These are phyloP conservation scores for Alligator mississippiensis DNA, from an alignment of 2,113 vertebrate genomes.

Conservation along the genomic window DNA sequence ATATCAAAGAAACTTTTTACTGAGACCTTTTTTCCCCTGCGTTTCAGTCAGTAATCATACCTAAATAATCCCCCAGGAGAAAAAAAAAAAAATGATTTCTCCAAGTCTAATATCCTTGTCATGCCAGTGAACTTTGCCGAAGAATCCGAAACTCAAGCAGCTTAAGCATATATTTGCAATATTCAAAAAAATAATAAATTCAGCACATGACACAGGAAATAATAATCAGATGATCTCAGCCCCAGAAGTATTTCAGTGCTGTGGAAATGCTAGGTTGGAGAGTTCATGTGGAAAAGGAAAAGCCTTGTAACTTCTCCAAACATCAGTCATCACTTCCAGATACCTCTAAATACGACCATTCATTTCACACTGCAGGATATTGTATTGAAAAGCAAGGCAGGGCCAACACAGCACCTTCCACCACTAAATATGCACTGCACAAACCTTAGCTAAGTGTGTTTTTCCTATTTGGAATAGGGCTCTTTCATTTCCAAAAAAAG, in stretches of 20 bases:
- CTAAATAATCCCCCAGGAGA: conserved; percentile 24
- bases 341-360: conserved; percentile 77
- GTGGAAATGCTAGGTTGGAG: conserved; percentile 76
- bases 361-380: conserved; percentile 75
- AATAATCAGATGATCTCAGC: conserved; percentile 78
- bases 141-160: conserved; percentile 44
- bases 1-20: not conserved
- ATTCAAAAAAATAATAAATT: conserved; percentile 72
- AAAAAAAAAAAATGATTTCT: conserved; percentile 14
- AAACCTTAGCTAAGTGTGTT: conserved; percentile 74
- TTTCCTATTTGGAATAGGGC: conserved; percentile 74
- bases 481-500: conserved; percentile 62
- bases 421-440: conserved; percentile 64
- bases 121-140: conserved; percentile 18
- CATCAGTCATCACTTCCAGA: conserved; percentile 77
- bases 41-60: conserved; percentile 34
- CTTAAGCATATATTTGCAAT: conserved; percentile 56
- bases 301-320: conserved; percentile 76
- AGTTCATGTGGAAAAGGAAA: conserved; percentile 78
- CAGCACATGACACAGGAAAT: conserved; percentile 75
- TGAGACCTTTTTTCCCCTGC: not conserved
- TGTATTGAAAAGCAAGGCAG: conserved; percentile 73
- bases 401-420: conserved; percentile 69
- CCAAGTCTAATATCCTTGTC: not conserved
- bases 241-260: conserved; percentile 67